Evolutionary conservation across 1,140 invertebrate species (phyloP).

Genomic region (Aphaenogaster ashmeadi): DNA sequence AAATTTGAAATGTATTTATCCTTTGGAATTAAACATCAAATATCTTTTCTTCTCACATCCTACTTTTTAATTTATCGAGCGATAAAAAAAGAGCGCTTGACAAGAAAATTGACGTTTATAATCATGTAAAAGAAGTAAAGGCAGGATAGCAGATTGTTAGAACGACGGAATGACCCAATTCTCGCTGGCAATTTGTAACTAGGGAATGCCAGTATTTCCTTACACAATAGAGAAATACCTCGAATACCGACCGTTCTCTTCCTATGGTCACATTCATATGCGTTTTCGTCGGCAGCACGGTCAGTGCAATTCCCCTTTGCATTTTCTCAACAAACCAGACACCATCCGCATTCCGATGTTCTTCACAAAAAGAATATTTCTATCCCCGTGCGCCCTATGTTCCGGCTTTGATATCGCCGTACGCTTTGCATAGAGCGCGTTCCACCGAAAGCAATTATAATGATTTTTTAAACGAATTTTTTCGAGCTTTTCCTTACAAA

Average conservation of each 20-base stretch:
- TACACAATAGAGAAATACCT: constrained; percentile 69
- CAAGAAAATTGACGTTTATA: neutral
- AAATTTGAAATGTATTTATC: constrained; percentile 27
- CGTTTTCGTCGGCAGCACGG: constrained; percentile 57
- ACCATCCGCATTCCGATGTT: constrained; percentile 58
- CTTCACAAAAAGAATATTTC: constrained; percentile 50
- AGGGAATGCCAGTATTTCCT: constrained; percentile 56
- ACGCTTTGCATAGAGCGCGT: constrained; percentile 8
- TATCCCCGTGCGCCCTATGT: constrained; percentile 9
- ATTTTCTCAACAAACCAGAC: constrained; percentile 69
- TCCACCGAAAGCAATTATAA: constrained; percentile 39
- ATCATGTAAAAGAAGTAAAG: constrained; percentile 33
- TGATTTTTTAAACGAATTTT: constrained; percentile 45
- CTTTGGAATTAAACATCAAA: constrained; percentile 11
- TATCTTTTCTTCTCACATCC: neutral
- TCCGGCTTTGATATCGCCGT: constrained; percentile 39
- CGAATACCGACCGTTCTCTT: constrained; percentile 51
- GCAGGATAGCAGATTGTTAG: constrained; percentile 29
- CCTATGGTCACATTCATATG: constrained; percentile 47
- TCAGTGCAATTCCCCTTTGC: constrained; percentile 66
- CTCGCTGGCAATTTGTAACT: constrained; percentile 49
- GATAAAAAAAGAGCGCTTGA: neutral
- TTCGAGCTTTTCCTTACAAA: neutral
- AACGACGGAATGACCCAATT: constrained; percentile 55
- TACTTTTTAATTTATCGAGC: neutral